Evolutionary conservation across 1,140 invertebrate genomes (phyloP).

Genomic region (Chrysoperla carnea): DNA sequence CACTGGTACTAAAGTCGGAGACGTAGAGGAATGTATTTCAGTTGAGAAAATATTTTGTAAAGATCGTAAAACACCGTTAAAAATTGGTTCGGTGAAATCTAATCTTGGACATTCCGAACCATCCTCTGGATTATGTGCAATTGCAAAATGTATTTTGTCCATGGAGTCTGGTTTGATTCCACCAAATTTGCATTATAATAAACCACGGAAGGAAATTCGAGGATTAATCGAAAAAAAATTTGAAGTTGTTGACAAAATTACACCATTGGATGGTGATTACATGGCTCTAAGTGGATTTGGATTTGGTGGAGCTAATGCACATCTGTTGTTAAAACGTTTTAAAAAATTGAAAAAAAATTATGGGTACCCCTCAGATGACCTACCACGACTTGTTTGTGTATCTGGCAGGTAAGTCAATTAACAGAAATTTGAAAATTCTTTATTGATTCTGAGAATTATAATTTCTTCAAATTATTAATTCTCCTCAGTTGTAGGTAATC

Average conservation of each 20-base stretch:
- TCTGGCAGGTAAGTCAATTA: constrained; percentile 24
- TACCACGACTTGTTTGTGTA: constrained; percentile 28
- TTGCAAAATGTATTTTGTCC: constrained; percentile 26
- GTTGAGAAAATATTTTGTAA: constrained; percentile 34
- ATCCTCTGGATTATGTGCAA: constrained; percentile 34
- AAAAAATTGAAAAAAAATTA: constrained; percentile 12
- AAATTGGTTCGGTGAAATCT: constrained; percentile 52
- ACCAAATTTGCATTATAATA: constrained; percentile 45
- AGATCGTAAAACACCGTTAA: constrained; percentile 29
- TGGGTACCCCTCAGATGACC: constrained; percentile 8
- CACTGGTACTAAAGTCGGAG: constrained; percentile 41
- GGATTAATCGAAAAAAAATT: constrained; percentile 38
- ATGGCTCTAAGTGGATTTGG: constrained; percentile 55
- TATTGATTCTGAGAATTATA: no score
- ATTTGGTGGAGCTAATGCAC: constrained; percentile 48
- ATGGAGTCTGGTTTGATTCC: constrained; percentile 24
- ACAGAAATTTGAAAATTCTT: no score
- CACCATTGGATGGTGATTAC: constrained; percentile 32
- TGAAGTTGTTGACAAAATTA: constrained; percentile 34
- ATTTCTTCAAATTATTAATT: no score
- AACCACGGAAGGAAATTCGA: constrained; percentile 41
- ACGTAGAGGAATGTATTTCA: constrained; percentile 47
- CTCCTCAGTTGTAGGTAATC: no score
- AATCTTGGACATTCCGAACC: constrained; percentile 53
- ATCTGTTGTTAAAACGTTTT: constrained; percentile 30